These are phyloP conservation scores for Hypsibius dujardini DNA, from an alignment of 1,140 invertebrate genomes.

Conservation along the genomic window DNA sequence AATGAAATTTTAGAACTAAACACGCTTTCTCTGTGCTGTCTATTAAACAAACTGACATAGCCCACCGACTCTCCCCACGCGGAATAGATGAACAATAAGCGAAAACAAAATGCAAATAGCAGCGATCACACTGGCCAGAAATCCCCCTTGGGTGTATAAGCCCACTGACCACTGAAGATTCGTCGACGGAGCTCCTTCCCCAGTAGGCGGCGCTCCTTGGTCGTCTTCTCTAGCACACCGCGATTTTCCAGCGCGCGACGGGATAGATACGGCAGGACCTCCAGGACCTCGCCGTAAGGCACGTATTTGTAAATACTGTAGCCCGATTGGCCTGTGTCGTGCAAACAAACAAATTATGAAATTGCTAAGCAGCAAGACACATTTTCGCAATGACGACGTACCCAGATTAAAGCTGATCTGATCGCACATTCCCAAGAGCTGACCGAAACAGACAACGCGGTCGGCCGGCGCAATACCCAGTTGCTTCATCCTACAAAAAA, in stretches of 20 bases:
- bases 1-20: no score
- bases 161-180: slow-evolving; percentile 50
- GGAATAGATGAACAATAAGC: no score
- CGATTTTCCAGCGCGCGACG: slow-evolving; percentile 84
- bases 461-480: slow-evolving; percentile 68
- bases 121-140: slow-evolving; percentile 54
- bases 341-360: slow-evolving; percentile 22
- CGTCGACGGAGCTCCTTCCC: slow-evolving; percentile 54
- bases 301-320: slow-evolving; percentile 98
- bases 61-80: neutral
- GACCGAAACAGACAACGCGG: slow-evolving; percentile 89
- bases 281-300: slow-evolving; percentile 87
- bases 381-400: slow-evolving; percentile 33
- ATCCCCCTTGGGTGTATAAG: slow-evolving; percentile 65
- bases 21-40: no score
- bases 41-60: neutral
- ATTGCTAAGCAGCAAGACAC: neutral
- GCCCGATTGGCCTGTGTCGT: slow-evolving; percentile 68
- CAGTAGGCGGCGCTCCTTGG: slow-evolving; percentile 66
- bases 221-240: slow-evolving; percentile 64
- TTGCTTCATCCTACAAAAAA: slow-evolving; percentile 60
- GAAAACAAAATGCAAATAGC: no score
- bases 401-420: slow-evolving; percentile 87
- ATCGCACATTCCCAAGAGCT: slow-evolving; percentile 95
- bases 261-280: slow-evolving; percentile 88